Base-by-base conservation (phyloP, 92 coral and sea anemone species). In the Palythoa grandis region DNA sequence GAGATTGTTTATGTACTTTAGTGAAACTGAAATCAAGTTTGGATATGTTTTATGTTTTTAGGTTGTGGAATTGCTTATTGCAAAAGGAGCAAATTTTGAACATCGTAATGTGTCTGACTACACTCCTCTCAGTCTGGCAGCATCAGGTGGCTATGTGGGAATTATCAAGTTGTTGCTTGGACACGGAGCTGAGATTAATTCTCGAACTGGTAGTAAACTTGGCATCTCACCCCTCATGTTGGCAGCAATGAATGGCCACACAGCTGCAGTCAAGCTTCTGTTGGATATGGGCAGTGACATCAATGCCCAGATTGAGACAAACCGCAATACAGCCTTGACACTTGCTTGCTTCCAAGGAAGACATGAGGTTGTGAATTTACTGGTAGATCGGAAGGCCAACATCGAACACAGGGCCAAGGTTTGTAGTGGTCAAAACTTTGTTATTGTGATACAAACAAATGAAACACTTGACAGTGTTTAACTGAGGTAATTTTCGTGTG, bases 351-450 rank as follows among this genome's bases (percentile, higher is more conserved):
- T 96, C 76, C 99, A 96, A 70, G 99, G 99, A 14, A 83, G 99
- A 13, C 99, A 96, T 60, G 99, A 96, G 86, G 99, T 96, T 63
- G 99, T 96, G 61, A 96, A 88, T 85, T 91, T 96, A 50, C 82
- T 96, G 83, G 99, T 96, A 75, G 99, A 96, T 82, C 93, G 99
- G 50, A 91, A 92, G 86, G 99, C 99, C 37, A 96, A 96, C 72
- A 96, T 96, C 83, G 99, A 96, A 90, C 99, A 94, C 84, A 95
- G 99, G 56, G 98, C 98, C 37, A 96, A 96, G 99, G 99, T 96
- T 73, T 15, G 83, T 39, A 10, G 56, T 24, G 35, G 54, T 20
- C 0, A 17, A 1, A 17, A 7, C 20, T 7, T 37, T 9, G 16
- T 15, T 15, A 60, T 19, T 19, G n/a, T 3, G 1, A 2, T 10